Conservation (phyloP, 2,888 invertebrate genomes). For the Hesperia comma region DNA sequence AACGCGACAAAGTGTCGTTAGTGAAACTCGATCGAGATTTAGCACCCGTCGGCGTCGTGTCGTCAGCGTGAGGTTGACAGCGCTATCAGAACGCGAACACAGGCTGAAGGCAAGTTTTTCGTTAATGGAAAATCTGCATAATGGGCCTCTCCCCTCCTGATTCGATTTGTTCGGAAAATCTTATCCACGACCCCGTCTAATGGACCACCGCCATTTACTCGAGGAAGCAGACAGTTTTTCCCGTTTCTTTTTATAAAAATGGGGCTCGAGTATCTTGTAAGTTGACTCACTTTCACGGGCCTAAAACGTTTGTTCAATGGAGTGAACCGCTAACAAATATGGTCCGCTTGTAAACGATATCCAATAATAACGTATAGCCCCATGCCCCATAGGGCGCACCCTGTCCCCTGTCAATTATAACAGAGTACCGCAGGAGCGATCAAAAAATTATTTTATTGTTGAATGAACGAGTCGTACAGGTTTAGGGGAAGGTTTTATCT, state of each 20-base stretch:
- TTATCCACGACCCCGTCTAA: slow-evolving; percentile 62
- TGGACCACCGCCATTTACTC: slow-evolving; percentile 68
- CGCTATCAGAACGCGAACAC: slow-evolving; percentile 46
- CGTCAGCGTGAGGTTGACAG: slow-evolving; percentile 6
- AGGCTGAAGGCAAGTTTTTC: slow-evolving; percentile 63
- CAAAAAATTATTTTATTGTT: slow-evolving; percentile 12
- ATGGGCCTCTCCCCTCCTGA: slow-evolving; percentile 68
- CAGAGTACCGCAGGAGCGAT: slow-evolving; percentile 27
- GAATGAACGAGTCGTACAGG: not conserved
- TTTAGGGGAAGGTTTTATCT: too few relatives aligned
- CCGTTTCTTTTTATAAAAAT: slow-evolving; percentile 60
- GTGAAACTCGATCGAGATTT: not conserved
- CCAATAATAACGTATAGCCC: slow-evolving; percentile 61
- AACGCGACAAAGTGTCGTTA: not conserved
- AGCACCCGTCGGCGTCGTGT: slow-evolving; percentile 5
- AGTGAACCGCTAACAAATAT: slow-evolving; percentile 57
- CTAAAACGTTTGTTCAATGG: slow-evolving; percentile 58
- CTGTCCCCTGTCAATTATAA: slow-evolving; percentile 60
- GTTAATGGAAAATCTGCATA: slow-evolving; percentile 80
- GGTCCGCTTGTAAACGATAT: slow-evolving; percentile 68
- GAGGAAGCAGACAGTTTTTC: slow-evolving; percentile 62
- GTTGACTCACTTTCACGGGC: slow-evolving; percentile 59
- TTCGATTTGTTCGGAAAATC: slow-evolving; percentile 74
- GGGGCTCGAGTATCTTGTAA: slow-evolving; percentile 59
- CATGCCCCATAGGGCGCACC: slow-evolving; percentile 55